A percentile compares a stretch with the other conserved stretches of the same genome.
These are phyloP conservation scores for Caradrina kadenii DNA, from an alignment of 2,888 invertebrate genomes.

Conservation along the genomic window DNA sequence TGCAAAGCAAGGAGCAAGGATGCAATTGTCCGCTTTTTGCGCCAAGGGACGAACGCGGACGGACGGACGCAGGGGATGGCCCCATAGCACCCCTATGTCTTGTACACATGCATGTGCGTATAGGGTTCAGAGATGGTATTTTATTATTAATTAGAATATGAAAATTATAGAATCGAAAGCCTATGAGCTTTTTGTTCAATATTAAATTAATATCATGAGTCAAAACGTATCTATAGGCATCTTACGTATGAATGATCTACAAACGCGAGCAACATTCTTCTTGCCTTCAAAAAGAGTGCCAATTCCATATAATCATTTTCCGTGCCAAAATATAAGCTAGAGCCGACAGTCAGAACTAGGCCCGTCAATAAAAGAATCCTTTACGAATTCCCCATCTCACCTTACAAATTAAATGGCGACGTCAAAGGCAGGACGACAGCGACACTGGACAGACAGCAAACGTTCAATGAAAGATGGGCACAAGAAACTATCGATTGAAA, in stretches of 20 bases:
- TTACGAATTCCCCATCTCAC: constrained; percentile 57
- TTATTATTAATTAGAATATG: constrained; percentile 35
- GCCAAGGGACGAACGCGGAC: constrained; percentile 72
- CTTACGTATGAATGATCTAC: constrained; percentile 20
- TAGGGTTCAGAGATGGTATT: constrained; percentile 26
- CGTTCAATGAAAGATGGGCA: constrained; percentile 76
- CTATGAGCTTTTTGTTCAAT: background rate
- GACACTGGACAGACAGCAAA: constrained; percentile 65
- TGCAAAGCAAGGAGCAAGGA: constrained; percentile 81
- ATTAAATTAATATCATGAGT: background rate
- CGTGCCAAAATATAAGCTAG: constrained; percentile 31
- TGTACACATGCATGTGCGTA: constrained; percentile 40
- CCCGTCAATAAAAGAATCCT: constrained; percentile 60
- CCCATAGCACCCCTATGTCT: constrained; percentile 65
- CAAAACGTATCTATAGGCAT: background rate
- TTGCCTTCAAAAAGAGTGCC: constrained; percentile 21
- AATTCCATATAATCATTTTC: constrained; percentile 21
- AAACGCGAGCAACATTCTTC: constrained; percentile 17
- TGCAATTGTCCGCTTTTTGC: constrained; percentile 87
- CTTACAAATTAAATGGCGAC: constrained; percentile 67
- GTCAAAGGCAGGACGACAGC: constrained; percentile 65
- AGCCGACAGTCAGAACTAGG: constrained; percentile 34
- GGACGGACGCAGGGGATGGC: constrained; percentile 75
- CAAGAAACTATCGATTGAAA: constrained; percentile 88
- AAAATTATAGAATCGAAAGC: background rate